phyloP scores from a whole-genome alignment of 2,797 vertebrate species.

The Manis javanica region DNA sequence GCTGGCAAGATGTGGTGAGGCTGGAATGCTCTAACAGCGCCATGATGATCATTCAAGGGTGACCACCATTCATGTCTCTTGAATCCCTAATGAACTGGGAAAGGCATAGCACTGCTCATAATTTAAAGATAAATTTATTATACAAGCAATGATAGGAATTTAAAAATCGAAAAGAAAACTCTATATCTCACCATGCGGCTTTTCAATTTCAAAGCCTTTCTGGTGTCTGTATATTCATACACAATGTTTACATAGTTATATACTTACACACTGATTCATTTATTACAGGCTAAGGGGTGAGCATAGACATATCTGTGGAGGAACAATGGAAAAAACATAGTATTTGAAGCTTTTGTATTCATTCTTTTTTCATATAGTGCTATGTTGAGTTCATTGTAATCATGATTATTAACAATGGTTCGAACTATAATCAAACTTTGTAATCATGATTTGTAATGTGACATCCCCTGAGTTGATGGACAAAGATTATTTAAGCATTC shows the following conservation, averaged over 20 bases:
- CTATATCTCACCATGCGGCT: not conserved
- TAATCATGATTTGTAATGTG: constrained; percentile 49
- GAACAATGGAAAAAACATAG: not conserved
- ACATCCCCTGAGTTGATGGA: not conserved
- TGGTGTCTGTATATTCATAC: not conserved
- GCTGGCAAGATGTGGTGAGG: not conserved
- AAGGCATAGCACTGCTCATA: not conserved
- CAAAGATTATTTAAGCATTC: constrained; percentile 57
- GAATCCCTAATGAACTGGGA: not conserved
- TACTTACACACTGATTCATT: not conserved
- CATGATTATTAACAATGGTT: constrained; percentile 44
- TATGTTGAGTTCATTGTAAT: constrained; percentile 29
- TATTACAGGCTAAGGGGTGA: not conserved
- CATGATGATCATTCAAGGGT: not conserved
- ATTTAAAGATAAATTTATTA: constrained; percentile 55
- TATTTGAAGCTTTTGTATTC: constrained; percentile 34
- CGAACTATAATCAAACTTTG: constrained; percentile 17
- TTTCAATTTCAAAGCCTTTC: not conserved
- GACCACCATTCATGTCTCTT: not conserved
- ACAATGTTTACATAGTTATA: not conserved
- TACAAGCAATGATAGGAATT: not conserved
- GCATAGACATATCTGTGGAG: not conserved
- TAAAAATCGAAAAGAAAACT: constrained; percentile 26
- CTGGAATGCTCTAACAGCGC: not conserved
- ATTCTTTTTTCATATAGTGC: constrained; percentile 34